Percentiles rank a stretch among this genome's conserved stretches.
Conservation (phyloP, 1,140 invertebrate species). For the Proctacanthus coquilletti region DNA sequence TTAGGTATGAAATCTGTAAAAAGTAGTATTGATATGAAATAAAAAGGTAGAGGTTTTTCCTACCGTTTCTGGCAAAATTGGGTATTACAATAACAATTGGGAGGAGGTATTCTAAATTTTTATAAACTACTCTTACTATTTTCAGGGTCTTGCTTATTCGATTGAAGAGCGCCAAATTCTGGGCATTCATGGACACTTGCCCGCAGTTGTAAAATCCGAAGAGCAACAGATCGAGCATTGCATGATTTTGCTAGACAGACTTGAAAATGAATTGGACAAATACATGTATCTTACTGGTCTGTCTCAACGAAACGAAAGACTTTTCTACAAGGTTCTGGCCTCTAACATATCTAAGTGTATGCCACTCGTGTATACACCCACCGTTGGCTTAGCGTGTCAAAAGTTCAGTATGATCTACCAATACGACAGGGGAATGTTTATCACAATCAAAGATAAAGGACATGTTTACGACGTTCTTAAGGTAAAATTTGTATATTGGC, state of each 20-base stretch:
- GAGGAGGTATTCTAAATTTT: background rate
- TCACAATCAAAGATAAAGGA: conserved; percentile 91
- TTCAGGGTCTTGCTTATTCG: conserved; percentile 70
- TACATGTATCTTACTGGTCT: conserved; percentile 64
- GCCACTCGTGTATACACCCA: conserved; percentile 86
- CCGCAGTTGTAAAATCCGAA: conserved; percentile 60
- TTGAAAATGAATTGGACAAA: conserved; percentile 59
- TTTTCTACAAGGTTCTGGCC: conserved; percentile 84
- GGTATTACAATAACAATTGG: background rate
- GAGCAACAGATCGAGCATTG: conserved; percentile 69
- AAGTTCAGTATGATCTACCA: conserved; percentile 90
- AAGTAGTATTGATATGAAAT: too few species aligned
- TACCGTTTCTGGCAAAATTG: background rate
- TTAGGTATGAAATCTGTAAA: too few species aligned
- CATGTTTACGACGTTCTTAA: conserved; percentile 72
- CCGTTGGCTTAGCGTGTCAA: conserved; percentile 86
- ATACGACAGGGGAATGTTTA: conserved; percentile 83
- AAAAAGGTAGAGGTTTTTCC: too few species aligned
- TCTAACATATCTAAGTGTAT: conserved; percentile 81
- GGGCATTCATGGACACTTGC: conserved; percentile 72
- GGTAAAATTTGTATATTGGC: conserved; percentile 7
- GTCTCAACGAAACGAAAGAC: conserved; percentile 68
- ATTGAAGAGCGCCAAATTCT: conserved; percentile 67
- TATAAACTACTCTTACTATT: conserved; percentile 9
- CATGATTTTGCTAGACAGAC: conserved; percentile 49